Percentiles rank a stretch among this genome's conserved stretches.
phyloP scores from a whole-genome alignment of 2,797 vertebrate genomes.

The Enoplosus armatus region DNA sequence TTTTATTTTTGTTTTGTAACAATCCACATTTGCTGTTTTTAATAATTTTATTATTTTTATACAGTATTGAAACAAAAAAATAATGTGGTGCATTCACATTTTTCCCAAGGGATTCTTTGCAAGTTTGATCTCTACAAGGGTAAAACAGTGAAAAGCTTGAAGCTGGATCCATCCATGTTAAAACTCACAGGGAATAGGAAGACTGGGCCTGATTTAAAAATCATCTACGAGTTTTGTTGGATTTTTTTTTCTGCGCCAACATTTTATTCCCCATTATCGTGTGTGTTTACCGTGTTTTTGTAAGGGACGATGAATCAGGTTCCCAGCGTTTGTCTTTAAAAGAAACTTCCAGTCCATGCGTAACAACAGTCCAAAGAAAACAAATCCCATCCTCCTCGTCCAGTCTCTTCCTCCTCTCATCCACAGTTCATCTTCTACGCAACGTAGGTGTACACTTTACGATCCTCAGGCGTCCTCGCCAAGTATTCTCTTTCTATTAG shows the following conservation, averaged over 20 bases:
- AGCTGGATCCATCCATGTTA: constrained; percentile 91
- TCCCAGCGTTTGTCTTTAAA: constrained; percentile 87
- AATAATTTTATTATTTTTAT: constrained; percentile 91
- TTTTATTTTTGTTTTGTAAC: constrained; percentile 86
- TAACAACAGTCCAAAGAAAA: constrained; percentile 90
- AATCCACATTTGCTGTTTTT: constrained; percentile 88
- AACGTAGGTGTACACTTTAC: constrained; percentile 99
- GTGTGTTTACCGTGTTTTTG: constrained; percentile 78
- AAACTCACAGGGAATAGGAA: constrained; percentile 90
- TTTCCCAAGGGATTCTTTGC: constrained; percentile 94
- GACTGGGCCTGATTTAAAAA: constrained; percentile 91
- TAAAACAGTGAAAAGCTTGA: constrained; percentile 94
- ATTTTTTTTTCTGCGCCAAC: constrained; percentile 82
- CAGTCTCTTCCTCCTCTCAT: constrained; percentile 64
- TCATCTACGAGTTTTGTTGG: constrained; percentile 91
- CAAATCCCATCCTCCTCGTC: constrained; percentile 48
- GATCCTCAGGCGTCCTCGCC: constrained; percentile 98
- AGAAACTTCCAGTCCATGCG: constrained; percentile 98
- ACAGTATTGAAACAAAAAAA: constrained; percentile 94
- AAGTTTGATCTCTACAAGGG: constrained; percentile 95
- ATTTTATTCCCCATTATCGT: constrained; percentile 73
- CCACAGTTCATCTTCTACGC: constrained; percentile 86
- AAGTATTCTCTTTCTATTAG: constrained; percentile 99
- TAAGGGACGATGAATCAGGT: constrained; percentile 80
- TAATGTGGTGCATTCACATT: constrained; percentile 97